phyloP scores from a whole-genome alignment of 2,888 invertebrate genomes.

The Aphodius granarius region DNA sequence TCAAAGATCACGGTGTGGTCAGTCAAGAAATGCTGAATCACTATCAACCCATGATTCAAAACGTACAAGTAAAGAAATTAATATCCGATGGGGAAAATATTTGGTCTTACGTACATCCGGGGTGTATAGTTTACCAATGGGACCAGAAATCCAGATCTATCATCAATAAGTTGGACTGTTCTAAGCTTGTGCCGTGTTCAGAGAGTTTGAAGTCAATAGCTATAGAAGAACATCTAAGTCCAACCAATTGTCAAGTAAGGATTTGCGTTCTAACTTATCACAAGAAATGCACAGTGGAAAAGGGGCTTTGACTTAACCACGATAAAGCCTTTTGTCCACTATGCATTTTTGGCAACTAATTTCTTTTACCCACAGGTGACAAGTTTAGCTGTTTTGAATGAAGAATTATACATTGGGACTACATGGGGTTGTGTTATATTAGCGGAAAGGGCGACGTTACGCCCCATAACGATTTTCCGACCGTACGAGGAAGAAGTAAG shows the following conservation, averaged over 20 bases:
- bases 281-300: no score
- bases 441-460: slow-evolving; percentile 76
- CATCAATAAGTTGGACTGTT: slow-evolving; percentile 83
- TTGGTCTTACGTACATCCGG: slow-evolving; percentile 84
- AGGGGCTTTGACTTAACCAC: no score
- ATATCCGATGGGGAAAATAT: slow-evolving; percentile 65
- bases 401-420: slow-evolving; percentile 86
- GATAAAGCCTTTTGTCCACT: no score
- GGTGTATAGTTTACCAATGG: slow-evolving; percentile 90
- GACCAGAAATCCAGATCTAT: slow-evolving; percentile 68
- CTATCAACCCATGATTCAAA: slow-evolving; percentile 60
- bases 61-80: slow-evolving; percentile 71
- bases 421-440: slow-evolving; percentile 94
- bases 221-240: slow-evolving; percentile 82
- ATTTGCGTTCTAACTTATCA: no score
- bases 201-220: slow-evolving; percentile 90
- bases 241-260: slow-evolving; percentile 72
- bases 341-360: no score
- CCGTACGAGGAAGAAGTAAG: slow-evolving; percentile 83
- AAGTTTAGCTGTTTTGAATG: slow-evolving; percentile 66
- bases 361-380: slow-evolving; percentile 60
- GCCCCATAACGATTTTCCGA: slow-evolving; percentile 90
- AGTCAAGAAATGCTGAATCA: slow-evolving; percentile 72
- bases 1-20: slow-evolving; percentile 71
- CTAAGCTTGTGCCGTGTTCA: slow-evolving; percentile 88